Conservation (phyloP, 2,888 invertebrate species). For the Bugula neritina region DNA sequence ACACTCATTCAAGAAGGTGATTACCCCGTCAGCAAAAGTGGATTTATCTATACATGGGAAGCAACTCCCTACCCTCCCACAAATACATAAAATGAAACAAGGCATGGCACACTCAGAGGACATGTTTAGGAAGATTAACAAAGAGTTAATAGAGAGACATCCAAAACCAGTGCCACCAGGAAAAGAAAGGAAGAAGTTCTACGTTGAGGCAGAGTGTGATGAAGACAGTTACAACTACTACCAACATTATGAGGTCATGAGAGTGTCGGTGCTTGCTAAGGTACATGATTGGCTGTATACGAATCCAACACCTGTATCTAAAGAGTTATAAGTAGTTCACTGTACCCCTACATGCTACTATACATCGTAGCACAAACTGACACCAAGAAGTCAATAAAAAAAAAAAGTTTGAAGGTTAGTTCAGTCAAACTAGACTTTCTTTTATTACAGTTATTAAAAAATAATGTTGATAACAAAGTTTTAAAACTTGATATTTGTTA, state of each 20-base stretch:
- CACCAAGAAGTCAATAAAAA: neutral
- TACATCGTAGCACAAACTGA: neutral
- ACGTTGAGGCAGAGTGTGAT: neutral
- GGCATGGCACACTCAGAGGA: neutral
- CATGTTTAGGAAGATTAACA: neutral
- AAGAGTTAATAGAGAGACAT: neutral
- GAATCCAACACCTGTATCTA: neutral
- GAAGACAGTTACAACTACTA: neutral
- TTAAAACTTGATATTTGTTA: no score
- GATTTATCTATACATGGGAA: neutral
- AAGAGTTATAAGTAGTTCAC: no score
- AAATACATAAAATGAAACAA: neutral
- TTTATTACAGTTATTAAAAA: no score
- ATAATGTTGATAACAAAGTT: no score
- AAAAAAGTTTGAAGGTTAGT: neutral
- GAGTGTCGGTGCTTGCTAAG: neutral
- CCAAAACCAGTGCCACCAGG: neutral
- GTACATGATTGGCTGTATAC: slow-evolving; percentile 2
- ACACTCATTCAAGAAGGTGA: no score
- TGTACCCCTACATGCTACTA: no score
- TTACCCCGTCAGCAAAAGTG: neutral
- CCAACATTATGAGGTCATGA: neutral
- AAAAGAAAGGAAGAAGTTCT: neutral
- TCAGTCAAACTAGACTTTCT: no score
- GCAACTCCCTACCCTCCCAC: neutral